A percentile compares a stretch with the other conserved stretches of the same genome.
Conservation (phyloP, 92 coral and sea anemone species). For the Zoanthus sociatus region DNA sequence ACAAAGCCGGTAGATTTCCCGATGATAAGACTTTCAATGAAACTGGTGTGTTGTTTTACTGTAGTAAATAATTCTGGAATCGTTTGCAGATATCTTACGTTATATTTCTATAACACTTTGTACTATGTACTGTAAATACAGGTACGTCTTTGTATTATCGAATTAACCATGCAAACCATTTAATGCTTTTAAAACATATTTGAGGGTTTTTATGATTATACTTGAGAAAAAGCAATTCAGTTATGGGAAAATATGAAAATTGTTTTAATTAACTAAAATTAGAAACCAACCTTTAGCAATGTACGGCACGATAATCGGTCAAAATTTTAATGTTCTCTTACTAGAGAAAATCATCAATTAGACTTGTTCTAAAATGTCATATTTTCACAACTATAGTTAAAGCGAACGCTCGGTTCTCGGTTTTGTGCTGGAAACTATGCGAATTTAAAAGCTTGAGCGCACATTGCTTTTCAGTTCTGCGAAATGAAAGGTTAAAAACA, state of each 20-base stretch:
- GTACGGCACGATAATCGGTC: background rate
- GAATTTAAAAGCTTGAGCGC: background rate
- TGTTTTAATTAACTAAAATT: background rate
- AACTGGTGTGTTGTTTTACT: too few species aligned
- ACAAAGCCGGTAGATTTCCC: too few species aligned
- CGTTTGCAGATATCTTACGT: too few species aligned
- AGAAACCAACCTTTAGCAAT: background rate
- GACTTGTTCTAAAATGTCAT: background rate
- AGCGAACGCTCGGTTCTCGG: background rate
- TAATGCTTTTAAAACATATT: too few species aligned
- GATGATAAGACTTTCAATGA: too few species aligned
- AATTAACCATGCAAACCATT: too few species aligned
- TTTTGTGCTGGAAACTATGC: background rate
- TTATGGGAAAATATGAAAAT: background rate
- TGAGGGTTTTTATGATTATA: too few species aligned
- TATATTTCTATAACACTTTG: too few species aligned
- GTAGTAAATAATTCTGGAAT: too few species aligned
- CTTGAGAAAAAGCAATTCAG: background rate
- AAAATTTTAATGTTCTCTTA: background rate
- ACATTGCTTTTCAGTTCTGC: background rate
- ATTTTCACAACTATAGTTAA: background rate
- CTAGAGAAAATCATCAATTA: background rate
- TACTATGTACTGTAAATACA: too few species aligned
- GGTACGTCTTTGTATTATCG: too few species aligned
- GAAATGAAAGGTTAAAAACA: conserved; percentile 8